These are phyloP conservation scores for Eremophila alpestris DNA, from an alignment of 2,797 vertebrate species.

Conservation along the genomic window DNA sequence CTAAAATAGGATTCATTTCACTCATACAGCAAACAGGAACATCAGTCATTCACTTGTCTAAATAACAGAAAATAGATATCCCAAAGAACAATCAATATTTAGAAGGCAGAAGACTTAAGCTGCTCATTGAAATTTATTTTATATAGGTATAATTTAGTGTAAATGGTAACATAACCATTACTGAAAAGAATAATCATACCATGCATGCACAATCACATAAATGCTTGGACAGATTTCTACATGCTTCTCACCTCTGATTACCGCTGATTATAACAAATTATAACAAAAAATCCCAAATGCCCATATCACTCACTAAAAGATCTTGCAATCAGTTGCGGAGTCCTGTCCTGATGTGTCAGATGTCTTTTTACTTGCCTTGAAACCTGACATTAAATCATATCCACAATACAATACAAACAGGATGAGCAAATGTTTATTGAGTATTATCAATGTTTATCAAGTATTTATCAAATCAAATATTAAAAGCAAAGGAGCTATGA, in stretches of 20 bases:
- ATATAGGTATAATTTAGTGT: background rate
- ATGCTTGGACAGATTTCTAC: background rate
- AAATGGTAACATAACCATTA: background rate
- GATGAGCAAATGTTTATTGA: background rate
- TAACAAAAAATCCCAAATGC: background rate
- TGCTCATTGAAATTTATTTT: background rate
- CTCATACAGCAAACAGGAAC: background rate
- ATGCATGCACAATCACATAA: background rate
- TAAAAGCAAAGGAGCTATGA: too few species aligned
- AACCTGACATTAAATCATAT: background rate
- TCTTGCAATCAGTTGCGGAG: background rate
- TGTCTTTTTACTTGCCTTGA: background rate
- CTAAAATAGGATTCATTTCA: background rate
- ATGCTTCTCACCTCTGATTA: background rate
- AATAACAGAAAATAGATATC: background rate
- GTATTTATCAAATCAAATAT: too few species aligned
- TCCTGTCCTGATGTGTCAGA: background rate
- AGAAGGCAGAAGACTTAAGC: background rate
- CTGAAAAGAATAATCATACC: background rate
- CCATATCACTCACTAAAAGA: background rate
- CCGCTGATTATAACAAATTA: background rate
- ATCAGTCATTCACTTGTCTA: background rate
- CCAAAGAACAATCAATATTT: background rate
- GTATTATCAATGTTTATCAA: too few species aligned
- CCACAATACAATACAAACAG: background rate